phyloP scores from a whole-genome alignment of 92 coral and sea anemone species.

The Phenganax subtilis region DNA sequence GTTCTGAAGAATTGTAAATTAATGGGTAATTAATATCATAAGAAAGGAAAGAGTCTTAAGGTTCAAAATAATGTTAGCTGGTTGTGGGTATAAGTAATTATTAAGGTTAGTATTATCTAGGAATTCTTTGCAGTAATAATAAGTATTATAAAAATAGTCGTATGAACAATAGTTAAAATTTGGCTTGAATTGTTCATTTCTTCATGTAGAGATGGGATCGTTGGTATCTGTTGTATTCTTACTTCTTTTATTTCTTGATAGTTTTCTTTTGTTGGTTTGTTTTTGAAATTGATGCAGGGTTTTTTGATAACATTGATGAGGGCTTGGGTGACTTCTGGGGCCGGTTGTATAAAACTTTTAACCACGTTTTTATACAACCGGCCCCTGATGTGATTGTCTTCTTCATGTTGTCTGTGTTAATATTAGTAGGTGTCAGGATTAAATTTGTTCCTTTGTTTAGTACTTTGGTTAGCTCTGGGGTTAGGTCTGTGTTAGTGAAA shows the following conservation, averaged over 20 bases:
- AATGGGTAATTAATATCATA: conserved; percentile 33
- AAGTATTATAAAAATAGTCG: conserved; percentile 35
- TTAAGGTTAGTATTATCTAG: neutral
- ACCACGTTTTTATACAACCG: conserved; percentile 12
- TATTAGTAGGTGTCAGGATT: too few species aligned
- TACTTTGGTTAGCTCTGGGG: too few species aligned
- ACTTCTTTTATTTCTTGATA: neutral
- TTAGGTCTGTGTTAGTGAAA: too few species aligned
- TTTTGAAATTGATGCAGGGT: too few species aligned
- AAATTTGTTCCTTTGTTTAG: too few species aligned
- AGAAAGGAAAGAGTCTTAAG: conserved; percentile 33
- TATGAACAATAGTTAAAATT: conserved; percentile 24
- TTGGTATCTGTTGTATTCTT: neutral
- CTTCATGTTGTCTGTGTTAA: too few species aligned
- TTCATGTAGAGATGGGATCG: conserved; percentile 9
- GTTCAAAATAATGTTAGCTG: conserved; percentile 23
- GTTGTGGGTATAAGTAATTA: neutral
- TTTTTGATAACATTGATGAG: too few species aligned
- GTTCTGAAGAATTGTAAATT: conserved; percentile 33
- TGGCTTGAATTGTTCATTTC: conserved; percentile 22
- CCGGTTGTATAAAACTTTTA: too few species aligned
- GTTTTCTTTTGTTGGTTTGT: neutral
- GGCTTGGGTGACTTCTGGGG: too few species aligned
- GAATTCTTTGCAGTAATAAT: neutral
- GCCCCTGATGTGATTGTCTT: neutral